Conservation (phyloP, 2,888 invertebrate species). For the Parascotia fuliginaria region DNA sequence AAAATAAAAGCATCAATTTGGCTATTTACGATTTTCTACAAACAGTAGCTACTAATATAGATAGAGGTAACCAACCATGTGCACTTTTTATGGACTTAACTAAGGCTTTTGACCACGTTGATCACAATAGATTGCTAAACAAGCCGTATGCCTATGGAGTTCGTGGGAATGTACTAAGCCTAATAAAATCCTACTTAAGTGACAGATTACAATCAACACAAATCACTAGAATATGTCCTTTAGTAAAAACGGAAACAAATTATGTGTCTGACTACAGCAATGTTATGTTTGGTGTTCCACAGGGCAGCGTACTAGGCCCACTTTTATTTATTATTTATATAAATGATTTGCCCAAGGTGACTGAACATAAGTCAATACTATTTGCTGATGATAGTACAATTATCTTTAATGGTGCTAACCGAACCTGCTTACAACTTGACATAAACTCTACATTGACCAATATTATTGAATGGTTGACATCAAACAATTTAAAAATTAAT, state of each 20-base stretch:
- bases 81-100: not conserved
- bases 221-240: slow-evolving; percentile 8
- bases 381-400: not conserved
- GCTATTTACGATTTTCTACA: slow-evolving; percentile 1
- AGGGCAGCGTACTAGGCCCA: not conserved
- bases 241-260: not conserved
- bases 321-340: not conserved
- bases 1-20: not conserved
- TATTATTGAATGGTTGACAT: slow-evolving; percentile 1
- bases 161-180: not conserved
- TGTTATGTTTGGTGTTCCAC: too few species aligned
- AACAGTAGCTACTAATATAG: not conserved
- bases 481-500: slow-evolving; percentile 3
- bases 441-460: not conserved
- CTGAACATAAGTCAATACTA: not conserved
- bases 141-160: not conserved
- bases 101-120: not conserved
- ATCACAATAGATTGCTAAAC: not conserved
- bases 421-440: not conserved
- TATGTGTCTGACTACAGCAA: too few species aligned
- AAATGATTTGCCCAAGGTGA: not conserved
- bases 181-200: slow-evolving; percentile 21
- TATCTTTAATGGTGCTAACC: not conserved
- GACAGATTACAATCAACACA: slow-evolving; percentile 10
- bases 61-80: not conserved